These are phyloP conservation scores for Leptinotarsa lineolata DNA, from an alignment of 1,140 invertebrate genomes.

Conservation along the genomic window DNA sequence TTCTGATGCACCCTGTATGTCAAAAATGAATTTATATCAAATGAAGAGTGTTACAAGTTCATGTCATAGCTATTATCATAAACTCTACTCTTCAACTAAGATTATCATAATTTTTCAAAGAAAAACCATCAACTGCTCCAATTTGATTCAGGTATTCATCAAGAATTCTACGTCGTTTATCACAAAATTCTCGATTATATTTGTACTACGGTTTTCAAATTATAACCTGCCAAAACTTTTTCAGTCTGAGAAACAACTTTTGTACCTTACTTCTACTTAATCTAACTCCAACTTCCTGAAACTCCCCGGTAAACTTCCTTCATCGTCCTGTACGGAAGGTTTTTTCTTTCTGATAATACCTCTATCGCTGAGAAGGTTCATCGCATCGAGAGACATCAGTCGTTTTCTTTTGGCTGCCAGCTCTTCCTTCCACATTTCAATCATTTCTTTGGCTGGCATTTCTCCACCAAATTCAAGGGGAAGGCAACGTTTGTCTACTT, in stretches of 20 bases:
- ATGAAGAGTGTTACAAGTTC: too few species aligned
- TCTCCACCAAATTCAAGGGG: constrained; percentile 78
- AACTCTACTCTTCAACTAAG: not conserved
- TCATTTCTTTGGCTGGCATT: constrained; percentile 75
- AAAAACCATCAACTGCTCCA: too few species aligned
- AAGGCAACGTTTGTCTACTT: constrained; percentile 68
- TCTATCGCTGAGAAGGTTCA: constrained; percentile 62
- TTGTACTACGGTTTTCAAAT: too few species aligned
- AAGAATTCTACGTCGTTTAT: too few species aligned
- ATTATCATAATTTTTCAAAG: too few species aligned
- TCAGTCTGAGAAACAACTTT: not conserved
- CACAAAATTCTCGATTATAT: too few species aligned
- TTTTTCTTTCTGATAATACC: constrained; percentile 68
- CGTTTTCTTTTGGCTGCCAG: constrained; percentile 61
- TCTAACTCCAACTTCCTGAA: constrained; percentile 80
- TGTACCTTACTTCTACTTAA: constrained; percentile 52
- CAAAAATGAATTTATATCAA: too few species aligned
- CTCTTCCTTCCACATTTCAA: constrained; percentile 71
- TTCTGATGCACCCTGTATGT: too few species aligned
- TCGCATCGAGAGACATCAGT: constrained; percentile 65
- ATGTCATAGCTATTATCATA: not conserved
- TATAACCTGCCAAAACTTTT: not conserved
- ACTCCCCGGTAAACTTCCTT: constrained; percentile 68
- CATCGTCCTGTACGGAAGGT: constrained; percentile 58
- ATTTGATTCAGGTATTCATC: too few species aligned